A percentile compares a stretch with the other conserved stretches of the same genome.
These are phyloP conservation scores for Abramis brama DNA, from an alignment of 2,113 vertebrate genomes.

Conservation along the genomic window DNA sequence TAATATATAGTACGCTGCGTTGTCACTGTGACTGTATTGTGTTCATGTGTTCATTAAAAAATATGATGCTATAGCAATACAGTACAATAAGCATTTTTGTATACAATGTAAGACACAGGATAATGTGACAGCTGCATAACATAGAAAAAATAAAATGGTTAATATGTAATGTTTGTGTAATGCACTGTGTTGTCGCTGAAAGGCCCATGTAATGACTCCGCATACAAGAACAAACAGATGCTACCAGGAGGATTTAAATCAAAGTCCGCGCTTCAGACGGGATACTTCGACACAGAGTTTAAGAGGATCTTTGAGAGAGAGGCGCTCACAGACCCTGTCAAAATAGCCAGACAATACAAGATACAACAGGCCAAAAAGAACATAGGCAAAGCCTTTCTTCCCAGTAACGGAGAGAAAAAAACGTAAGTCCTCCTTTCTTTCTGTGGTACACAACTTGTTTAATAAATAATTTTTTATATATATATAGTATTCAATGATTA, in stretches of 20 bases:
- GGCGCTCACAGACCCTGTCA: conserved; percentile 77
- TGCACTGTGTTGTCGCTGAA: conserved; percentile 51
- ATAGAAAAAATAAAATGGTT: neutral
- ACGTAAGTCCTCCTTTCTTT: conserved; percentile 72
- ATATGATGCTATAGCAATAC: neutral
- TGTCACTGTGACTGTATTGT: neutral
- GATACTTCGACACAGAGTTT: conserved; percentile 84
- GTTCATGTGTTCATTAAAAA: neutral
- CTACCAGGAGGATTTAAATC: conserved; percentile 72
- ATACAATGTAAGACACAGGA: neutral
- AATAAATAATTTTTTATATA: neutral
- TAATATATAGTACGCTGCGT: neutral
- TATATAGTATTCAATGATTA: neutral
- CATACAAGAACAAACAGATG: conserved; percentile 84
- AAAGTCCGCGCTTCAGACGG: conserved; percentile 78
- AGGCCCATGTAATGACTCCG: conserved; percentile 85
- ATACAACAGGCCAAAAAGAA: conserved; percentile 84
- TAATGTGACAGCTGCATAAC: neutral
- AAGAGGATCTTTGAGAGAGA: conserved; percentile 82
- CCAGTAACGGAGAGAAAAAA: conserved; percentile 79
- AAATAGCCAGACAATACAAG: conserved; percentile 74
- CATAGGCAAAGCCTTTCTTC: conserved; percentile 82
- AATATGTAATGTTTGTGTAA: neutral
- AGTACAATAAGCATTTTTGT: neutral
- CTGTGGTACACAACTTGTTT: neutral